These are phyloP conservation scores for Tipula helvola DNA, from an alignment of 2,888 invertebrate genomes.

Conservation along the genomic window DNA sequence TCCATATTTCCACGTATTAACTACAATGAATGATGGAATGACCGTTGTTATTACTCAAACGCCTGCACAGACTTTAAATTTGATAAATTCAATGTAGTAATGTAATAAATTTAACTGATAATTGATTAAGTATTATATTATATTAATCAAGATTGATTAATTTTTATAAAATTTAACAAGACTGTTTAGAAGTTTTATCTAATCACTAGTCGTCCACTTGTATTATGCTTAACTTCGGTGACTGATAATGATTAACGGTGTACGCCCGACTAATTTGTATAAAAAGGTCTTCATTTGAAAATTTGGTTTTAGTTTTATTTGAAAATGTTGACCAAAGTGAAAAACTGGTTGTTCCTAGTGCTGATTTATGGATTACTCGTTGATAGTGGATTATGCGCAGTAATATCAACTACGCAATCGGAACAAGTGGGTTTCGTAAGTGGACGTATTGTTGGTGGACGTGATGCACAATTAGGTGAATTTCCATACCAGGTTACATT, in stretches of 20 bases:
- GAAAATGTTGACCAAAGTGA: background rate
- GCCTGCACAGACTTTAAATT: no score
- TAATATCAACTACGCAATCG: background rate
- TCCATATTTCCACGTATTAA: no score
- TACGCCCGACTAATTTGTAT: background rate
- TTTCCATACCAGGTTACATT: conserved; percentile 23
- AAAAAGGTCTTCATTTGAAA: background rate
- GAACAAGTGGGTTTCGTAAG: conserved; percentile 5
- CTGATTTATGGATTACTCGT: background rate
- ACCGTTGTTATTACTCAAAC: no score
- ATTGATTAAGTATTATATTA: background rate
- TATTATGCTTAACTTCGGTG: background rate
- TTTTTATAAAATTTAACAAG: background rate
- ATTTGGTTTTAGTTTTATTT: background rate
- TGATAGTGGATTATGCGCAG: background rate
- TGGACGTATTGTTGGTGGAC: conserved; percentile 29
- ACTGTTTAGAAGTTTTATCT: background rate
- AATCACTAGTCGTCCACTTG: background rate
- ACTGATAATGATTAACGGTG: background rate
- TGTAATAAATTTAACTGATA: background rate
- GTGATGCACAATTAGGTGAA: conserved; percentile 21
- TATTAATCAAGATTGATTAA: background rate
- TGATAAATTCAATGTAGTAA: no score
- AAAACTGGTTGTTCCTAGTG: background rate
- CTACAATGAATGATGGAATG: no score